phyloP scores from a whole-genome alignment of 2,797 vertebrate genomes.

The Sciaenops ocellatus region DNA sequence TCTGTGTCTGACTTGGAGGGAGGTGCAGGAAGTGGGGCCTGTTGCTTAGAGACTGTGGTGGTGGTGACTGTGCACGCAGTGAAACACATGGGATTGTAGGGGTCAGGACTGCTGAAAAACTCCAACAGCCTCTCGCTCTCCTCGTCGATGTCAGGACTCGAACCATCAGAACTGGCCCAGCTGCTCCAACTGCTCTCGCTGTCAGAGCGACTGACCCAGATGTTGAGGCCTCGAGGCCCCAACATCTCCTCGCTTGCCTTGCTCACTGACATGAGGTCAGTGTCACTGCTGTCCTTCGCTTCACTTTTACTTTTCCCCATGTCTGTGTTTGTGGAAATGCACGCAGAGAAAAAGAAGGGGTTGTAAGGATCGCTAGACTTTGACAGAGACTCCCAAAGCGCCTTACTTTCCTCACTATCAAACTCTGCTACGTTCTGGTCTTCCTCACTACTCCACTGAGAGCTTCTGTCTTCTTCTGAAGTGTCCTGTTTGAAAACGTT shows the following conservation, averaged over 20 bases:
- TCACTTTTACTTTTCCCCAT: slow-evolving; percentile 57
- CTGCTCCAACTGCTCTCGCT: slow-evolving; percentile 85
- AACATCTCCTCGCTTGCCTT: slow-evolving; percentile 50
- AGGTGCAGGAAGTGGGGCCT: slow-evolving; percentile 33
- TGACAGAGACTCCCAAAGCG: slow-evolving; percentile 82
- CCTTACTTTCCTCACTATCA: slow-evolving; percentile 74
- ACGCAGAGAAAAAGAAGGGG: slow-evolving; percentile 83
- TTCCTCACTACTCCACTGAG: slow-evolving; percentile 76
- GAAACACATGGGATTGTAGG: slow-evolving; percentile 87
- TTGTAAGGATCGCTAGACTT: slow-evolving; percentile 81
- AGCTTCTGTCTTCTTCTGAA: slow-evolving; percentile 70
- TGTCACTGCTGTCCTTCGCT: slow-evolving; percentile 8
- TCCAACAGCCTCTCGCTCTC: slow-evolving; percentile 85
- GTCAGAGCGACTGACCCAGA: slow-evolving; percentile 79
- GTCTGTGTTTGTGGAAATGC: slow-evolving; percentile 72
- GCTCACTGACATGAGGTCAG: slow-evolving; percentile 37
- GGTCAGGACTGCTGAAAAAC: slow-evolving; percentile 80
- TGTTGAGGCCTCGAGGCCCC: slow-evolving; percentile 50
- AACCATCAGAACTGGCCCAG: slow-evolving; percentile 82
- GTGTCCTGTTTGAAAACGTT: slow-evolving; percentile 43
- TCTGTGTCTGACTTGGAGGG: slow-evolving; percentile 45
- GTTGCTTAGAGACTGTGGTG: slow-evolving; percentile 4
- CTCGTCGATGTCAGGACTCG: slow-evolving; percentile 78
- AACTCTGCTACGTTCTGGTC: slow-evolving; percentile 71
- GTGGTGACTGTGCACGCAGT: slow-evolving; percentile 75